Evolutionary conservation across 2,888 invertebrate genomes (phyloP).

Genomic region (Corythucha ciliata): DNA sequence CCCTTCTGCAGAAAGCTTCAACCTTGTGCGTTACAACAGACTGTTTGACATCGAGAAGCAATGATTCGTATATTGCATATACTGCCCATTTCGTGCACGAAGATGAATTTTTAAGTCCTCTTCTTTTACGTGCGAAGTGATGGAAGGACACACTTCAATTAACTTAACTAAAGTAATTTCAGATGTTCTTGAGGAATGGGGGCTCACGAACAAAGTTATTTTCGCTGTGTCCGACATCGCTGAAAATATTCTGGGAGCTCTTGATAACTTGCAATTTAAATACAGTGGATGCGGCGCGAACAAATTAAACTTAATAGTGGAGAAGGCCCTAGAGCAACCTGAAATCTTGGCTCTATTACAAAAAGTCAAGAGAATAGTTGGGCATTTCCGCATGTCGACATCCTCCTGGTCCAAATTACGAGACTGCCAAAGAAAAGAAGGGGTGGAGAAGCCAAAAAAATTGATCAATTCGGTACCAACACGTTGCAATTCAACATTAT

Average conservation of each 20-base stretch:
- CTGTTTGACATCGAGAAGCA: slow-evolving; percentile 14
- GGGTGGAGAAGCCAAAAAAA: slow-evolving; percentile 1
- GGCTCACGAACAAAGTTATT: not conserved
- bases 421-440: slow-evolving; percentile 2
- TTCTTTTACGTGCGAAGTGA: not conserved
- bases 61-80: slow-evolving; percentile 3
- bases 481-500: slow-evolving; percentile 11
- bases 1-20: not conserved
- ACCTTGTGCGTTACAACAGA: slow-evolving; percentile 14
- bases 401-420: slow-evolving; percentile 6
- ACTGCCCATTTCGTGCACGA: slow-evolving; percentile 7
- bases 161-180: not conserved
- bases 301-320: slow-evolving; percentile 14
- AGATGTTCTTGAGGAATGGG: not conserved
- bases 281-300: slow-evolving; percentile 6
- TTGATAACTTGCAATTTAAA: slow-evolving; percentile 3
- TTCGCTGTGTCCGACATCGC: slow-evolving; percentile 3
- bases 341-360: not conserved
- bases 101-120: not conserved
- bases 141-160: not conserved
- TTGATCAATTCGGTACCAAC: slow-evolving; percentile 15
- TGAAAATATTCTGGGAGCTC: slow-evolving; percentile 9
- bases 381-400: not conserved
- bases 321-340: slow-evolving; percentile 6
- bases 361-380: slow-evolving; percentile 1